Evolutionary conservation across 2,888 invertebrate species (phyloP).

Genomic region (Eupithecia tripunctaria): DNA sequence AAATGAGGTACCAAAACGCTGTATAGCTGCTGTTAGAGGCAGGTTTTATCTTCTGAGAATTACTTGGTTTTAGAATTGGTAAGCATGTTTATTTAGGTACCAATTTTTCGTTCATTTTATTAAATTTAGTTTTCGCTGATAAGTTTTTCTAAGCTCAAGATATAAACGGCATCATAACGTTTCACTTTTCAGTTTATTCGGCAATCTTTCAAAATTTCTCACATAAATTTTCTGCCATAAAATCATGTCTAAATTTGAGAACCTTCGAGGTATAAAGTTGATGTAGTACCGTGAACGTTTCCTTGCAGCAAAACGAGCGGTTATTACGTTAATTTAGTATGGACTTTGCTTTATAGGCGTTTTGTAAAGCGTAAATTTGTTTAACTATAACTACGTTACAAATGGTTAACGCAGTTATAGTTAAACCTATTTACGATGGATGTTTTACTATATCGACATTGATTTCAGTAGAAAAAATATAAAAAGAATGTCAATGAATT

Average conservation of each 20-base stretch:
- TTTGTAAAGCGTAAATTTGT: constrained; percentile 23
- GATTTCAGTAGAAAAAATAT: not conserved
- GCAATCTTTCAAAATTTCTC: constrained; percentile 17
- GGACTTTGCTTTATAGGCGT: constrained; percentile 16
- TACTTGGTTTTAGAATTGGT: not conserved
- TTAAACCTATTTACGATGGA: not conserved
- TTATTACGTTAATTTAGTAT: constrained; percentile 30
- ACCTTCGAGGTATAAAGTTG: constrained; percentile 27
- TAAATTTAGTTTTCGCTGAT: not conserved
- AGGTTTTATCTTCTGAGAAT: too few species aligned
- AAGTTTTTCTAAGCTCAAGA: not conserved
- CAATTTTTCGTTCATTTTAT: not conserved
- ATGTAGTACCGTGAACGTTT: constrained; percentile 31
- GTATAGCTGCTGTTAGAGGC: constrained; percentile 11
- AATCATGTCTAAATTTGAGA: constrained; percentile 28
- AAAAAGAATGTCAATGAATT: not conserved
- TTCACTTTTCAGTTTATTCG: not conserved
- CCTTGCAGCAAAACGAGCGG: constrained; percentile 32
- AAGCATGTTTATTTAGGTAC: not conserved
- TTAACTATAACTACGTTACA: not conserved
- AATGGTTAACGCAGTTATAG: too few species aligned
- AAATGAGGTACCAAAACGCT: constrained; percentile 52
- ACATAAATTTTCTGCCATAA: constrained; percentile 28
- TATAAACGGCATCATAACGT: not conserved
- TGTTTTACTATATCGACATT: not conserved